These are phyloP conservation scores for Chouioia cunea DNA, from an alignment of 2,888 invertebrate genomes.

Conservation along the genomic window DNA sequence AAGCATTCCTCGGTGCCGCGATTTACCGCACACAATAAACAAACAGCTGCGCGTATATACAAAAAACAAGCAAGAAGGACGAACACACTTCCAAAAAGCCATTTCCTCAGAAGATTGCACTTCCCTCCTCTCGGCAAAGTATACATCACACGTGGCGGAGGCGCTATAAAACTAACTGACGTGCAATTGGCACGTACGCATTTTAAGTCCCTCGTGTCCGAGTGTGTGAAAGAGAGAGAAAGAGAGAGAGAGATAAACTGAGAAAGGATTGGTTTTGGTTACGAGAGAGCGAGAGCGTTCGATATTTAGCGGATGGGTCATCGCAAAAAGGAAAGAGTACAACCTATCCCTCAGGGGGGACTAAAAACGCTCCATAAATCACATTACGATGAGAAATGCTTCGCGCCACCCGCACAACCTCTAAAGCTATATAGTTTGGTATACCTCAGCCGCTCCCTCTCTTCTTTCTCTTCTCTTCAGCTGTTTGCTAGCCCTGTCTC, in stretches of 20 bases:
- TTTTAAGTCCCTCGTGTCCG: conserved; percentile 30
- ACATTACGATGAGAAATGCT: conserved; percentile 63
- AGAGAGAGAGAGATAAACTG: background rate
- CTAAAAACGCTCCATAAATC: conserved; percentile 65
- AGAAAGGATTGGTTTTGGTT: background rate
- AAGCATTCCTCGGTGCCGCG: too few relatives aligned
- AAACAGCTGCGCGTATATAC: too few relatives aligned
- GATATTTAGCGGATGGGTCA: background rate
- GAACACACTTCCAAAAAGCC: conserved; percentile 2
- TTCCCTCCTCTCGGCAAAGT: background rate
- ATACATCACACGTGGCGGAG: conserved; percentile 14
- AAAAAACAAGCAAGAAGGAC: background rate
- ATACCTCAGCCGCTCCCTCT: background rate
- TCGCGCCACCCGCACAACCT: conserved; percentile 51
- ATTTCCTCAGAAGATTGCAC: background rate
- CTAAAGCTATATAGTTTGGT: background rate
- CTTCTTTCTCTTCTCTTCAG: conserved; percentile 25
- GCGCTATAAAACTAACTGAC: conserved; percentile 34
- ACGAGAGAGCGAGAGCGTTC: too few relatives aligned
- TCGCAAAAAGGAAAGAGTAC: conserved; percentile 31
- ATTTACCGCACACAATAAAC: too few relatives aligned
- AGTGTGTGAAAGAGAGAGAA: background rate
- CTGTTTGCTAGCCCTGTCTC: conserved; percentile 11
- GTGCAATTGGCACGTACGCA: conserved; percentile 43
- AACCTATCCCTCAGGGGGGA: conserved; percentile 53